These are phyloP conservation scores for Morphnarchus princeps DNA, from an alignment of 2,113 vertebrate genomes.

Conservation along the genomic window DNA sequence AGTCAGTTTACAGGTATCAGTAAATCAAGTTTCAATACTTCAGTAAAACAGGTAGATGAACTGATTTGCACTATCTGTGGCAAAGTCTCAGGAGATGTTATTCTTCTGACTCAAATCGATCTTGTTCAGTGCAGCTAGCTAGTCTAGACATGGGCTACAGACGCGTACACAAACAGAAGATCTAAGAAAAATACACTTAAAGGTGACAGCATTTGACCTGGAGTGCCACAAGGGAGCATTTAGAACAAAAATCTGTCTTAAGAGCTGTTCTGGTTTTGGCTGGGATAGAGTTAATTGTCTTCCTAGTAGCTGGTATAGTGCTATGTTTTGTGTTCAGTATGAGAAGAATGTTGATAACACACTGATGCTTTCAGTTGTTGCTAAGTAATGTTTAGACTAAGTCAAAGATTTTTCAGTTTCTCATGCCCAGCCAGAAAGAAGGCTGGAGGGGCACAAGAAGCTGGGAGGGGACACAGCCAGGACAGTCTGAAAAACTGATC, in stretches of 20 bases:
- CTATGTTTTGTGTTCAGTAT: no score
- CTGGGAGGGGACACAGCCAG: no score
- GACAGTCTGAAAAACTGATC: no score
- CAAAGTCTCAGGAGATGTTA: not conserved
- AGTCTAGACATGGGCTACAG: not conserved
- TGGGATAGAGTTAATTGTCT: no score
- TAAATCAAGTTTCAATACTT: not conserved
- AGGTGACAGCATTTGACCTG: not conserved
- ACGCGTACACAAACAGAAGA: not conserved
- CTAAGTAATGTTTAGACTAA: no score
- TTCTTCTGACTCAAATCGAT: not conserved
- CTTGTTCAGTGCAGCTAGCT: not conserved
- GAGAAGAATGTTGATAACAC: no score
- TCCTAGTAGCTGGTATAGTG: no score
- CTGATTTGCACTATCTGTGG: not conserved
- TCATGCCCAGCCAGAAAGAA: no score
- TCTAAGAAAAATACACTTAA: not conserved
- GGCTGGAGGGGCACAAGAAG: no score
- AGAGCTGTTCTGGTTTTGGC: no score
- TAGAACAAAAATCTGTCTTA: not conserved
- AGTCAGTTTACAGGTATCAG: not conserved
- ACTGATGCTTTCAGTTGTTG: no score
- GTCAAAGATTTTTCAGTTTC: no score
- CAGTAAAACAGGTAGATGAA: not conserved
- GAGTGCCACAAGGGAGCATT: not conserved